These are phyloP conservation scores for Cataglyphis cursor DNA, from an alignment of 2,888 invertebrate genomes.

Conservation along the genomic window DNA sequence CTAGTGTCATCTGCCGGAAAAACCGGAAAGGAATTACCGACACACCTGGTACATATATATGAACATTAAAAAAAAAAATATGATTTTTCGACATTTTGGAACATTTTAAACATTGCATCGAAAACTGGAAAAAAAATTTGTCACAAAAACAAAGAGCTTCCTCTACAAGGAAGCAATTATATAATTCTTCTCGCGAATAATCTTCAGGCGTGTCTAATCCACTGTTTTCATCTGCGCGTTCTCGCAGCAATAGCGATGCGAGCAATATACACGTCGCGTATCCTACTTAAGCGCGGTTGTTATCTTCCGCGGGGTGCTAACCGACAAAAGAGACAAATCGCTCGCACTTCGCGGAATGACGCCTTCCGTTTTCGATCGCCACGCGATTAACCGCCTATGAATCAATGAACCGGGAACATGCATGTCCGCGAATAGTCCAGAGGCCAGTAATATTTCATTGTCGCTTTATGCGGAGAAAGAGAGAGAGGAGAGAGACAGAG, in stretches of 20 bases:
- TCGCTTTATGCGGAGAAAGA: not conserved
- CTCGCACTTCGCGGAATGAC: slow-evolving; percentile 55
- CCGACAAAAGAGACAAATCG: slow-evolving; percentile 64
- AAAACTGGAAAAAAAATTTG: too few relatives aligned
- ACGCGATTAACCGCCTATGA: slow-evolving; percentile 49
- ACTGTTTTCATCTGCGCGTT: not conserved
- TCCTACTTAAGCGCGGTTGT: slow-evolving; percentile 37
- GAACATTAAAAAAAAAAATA: too few relatives aligned
- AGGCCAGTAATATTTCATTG: slow-evolving; percentile 7
- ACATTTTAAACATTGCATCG: too few relatives aligned
- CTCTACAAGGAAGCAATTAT: too few relatives aligned
- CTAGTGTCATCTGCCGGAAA: too few relatives aligned
- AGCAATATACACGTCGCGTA: slow-evolving; percentile 20
- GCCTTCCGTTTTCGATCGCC: slow-evolving; percentile 60
- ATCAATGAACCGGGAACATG: slow-evolving; percentile 44
- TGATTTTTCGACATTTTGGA: too few relatives aligned
- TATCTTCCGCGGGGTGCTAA: slow-evolving; percentile 49
- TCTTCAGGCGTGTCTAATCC: not conserved
- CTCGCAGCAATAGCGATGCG: slow-evolving; percentile 14
- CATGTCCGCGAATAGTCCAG: slow-evolving; percentile 27
- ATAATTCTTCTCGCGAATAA: not conserved
- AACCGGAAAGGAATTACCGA: too few relatives aligned
- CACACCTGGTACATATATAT: too few relatives aligned
- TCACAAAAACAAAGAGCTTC: too few relatives aligned
- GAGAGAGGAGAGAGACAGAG: too few relatives aligned